A percentile compares a stretch with the other conserved stretches of the same genome.
phyloP scores from a whole-genome alignment of 92 coral and sea anemone species.

The Micromussa lordhowensis region DNA sequence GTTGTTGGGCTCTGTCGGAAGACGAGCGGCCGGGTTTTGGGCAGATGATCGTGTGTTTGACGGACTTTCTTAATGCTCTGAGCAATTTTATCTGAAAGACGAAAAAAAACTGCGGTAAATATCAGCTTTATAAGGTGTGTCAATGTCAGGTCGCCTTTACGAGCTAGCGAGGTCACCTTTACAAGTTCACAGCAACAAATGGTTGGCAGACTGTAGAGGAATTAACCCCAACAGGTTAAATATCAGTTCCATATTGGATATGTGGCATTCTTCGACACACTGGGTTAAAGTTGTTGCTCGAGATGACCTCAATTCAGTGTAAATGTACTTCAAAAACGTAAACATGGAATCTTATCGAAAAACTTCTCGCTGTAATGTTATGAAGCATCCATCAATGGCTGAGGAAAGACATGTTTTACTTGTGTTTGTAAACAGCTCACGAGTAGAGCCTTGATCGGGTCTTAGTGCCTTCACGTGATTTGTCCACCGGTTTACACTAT shows the following conservation, averaged over 20 bases:
- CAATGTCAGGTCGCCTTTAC: background rate
- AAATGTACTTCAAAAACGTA: background rate
- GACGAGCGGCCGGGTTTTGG: constrained; percentile 96
- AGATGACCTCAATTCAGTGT: background rate
- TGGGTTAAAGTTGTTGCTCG: background rate
- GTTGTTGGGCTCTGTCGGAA: constrained; percentile 98
- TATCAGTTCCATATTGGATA: background rate
- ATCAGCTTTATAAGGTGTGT: background rate
- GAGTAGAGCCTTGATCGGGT: background rate
- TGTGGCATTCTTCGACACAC: background rate
- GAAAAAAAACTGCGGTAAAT: background rate
- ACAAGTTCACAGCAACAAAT: background rate
- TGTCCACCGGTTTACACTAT: background rate
- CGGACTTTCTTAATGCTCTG: constrained; percentile 91
- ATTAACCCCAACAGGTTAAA: background rate
- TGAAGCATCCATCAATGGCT: background rate
- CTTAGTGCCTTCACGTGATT: background rate
- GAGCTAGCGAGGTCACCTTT: background rate
- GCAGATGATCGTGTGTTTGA: constrained; percentile 84
- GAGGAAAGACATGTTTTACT: background rate
- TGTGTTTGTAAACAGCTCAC: background rate
- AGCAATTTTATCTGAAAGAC: constrained; percentile 82
- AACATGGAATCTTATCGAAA: background rate
- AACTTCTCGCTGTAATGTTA: background rate
- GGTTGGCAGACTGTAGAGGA: background rate